Conservation (phyloP, 2,888 invertebrate species). For the Deilephila porcellus region DNA sequence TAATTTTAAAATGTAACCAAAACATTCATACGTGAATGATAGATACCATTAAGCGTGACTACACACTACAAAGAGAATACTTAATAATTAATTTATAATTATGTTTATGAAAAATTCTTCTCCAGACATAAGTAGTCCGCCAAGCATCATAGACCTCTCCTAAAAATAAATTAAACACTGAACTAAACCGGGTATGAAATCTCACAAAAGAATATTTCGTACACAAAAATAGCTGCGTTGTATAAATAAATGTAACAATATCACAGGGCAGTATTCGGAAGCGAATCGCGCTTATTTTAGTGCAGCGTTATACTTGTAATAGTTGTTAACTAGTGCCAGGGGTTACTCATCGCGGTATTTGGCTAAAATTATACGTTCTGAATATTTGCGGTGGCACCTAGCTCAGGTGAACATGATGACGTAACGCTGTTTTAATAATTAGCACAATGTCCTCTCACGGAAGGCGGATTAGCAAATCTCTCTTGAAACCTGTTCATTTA, state of each 20-base stretch:
- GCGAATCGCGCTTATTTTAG: background rate
- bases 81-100: too few species aligned
- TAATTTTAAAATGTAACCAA: too few species aligned
- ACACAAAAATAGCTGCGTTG: background rate
- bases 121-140: too few species aligned
- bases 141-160: too few species aligned
- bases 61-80: too few species aligned
- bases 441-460: slow-evolving; percentile 11
- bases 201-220: background rate
- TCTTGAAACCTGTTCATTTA: background rate
- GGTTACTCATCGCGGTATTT: slow-evolving; percentile 73
- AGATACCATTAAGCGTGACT: too few species aligned
- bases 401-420: slow-evolving; percentile 29
- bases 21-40: too few species aligned
- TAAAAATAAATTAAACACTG: too few species aligned
- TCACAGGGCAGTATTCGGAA: slow-evolving; percentile 22
- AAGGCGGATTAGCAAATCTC: background rate
- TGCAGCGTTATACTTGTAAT: slow-evolving; percentile 44
- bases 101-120: too few species aligned
- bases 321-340: slow-evolving; percentile 48
- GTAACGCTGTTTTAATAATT: slow-evolving; percentile 3
- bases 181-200: background rate
- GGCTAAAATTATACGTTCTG: slow-evolving; percentile 77
- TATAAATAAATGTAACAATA: slow-evolving; percentile 22
- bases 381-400: slow-evolving; percentile 55